Evolutionary conservation across 2,888 invertebrate genomes (phyloP).

Genomic region (Torymus tubicola): DNA sequence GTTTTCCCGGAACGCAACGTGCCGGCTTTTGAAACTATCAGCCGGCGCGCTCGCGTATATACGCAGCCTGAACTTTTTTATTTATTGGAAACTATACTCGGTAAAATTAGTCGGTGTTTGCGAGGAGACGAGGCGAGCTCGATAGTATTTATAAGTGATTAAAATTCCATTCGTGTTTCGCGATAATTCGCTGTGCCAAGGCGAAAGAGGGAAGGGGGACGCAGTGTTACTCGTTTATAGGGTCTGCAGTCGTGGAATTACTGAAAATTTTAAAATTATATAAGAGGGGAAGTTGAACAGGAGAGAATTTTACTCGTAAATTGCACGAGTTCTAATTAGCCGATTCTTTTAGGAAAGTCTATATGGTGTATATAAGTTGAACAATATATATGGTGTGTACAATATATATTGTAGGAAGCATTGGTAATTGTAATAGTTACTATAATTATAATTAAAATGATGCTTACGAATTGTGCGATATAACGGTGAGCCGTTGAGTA

Average conservation of each 20-base stretch:
- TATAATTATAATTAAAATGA: too few relatives aligned
- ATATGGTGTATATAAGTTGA: too few relatives aligned
- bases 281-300: too few relatives aligned
- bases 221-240: neutral
- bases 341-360: too few relatives aligned
- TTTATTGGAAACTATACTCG: conserved; percentile 60
- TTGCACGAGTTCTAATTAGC: neutral
- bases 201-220: neutral
- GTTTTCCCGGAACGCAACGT: conserved; percentile 71
- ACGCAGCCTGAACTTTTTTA: conserved; percentile 54
- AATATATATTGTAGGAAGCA: too few relatives aligned
- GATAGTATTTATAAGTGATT: conserved; percentile 54
- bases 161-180: conserved; percentile 48
- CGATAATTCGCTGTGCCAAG: conserved; percentile 8
- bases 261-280: conserved; percentile 24
- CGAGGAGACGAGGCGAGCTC: neutral
- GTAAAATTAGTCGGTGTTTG: conserved; percentile 57
- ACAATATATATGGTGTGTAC: too few relatives aligned
- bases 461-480: too few relatives aligned
- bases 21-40: conserved; percentile 62
- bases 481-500: too few relatives aligned
- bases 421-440: too few relatives aligned
- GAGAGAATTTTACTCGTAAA: neutral
- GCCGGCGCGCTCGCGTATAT: conserved; percentile 7
- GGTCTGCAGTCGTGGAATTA: neutral